These are phyloP conservation scores for Eudorcas thomsonii DNA, from an alignment of 2,113 vertebrate species.

Conservation along the genomic window DNA sequence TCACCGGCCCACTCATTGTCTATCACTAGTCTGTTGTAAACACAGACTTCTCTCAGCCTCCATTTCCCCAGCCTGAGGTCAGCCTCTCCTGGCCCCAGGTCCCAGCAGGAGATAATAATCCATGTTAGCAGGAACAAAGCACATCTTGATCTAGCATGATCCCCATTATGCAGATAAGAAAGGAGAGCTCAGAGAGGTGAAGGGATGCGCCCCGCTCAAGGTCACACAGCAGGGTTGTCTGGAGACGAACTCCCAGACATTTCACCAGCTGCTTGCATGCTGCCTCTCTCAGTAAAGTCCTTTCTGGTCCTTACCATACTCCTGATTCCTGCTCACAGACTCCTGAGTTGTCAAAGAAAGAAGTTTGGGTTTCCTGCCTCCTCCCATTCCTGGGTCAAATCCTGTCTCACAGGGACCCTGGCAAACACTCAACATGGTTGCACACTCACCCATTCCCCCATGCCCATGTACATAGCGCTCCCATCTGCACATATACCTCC, in stretches of 20 bases:
- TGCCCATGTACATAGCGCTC: rapidly evolving
- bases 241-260: neutral
- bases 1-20: neutral
- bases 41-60: neutral
- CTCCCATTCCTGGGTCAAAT: neutral
- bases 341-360: neutral
- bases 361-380: neutral
- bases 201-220: neutral
- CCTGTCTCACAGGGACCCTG: neutral
- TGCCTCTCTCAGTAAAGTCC: neutral
- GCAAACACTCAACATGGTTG: too few species aligned
- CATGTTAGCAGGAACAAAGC: neutral
- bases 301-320: neutral
- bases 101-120: neutral
- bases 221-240: neutral
- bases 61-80: neutral
- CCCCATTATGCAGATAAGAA: neutral
- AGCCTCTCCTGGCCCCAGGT: neutral
- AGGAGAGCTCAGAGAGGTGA: neutral
- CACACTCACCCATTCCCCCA: neutral
- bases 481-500: too few species aligned
- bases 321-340: neutral
- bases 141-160: neutral
- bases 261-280: neutral
- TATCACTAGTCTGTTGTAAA: neutral